phyloP scores from a whole-genome alignment of 2,888 invertebrate species.

The Globia sparganii region DNA sequence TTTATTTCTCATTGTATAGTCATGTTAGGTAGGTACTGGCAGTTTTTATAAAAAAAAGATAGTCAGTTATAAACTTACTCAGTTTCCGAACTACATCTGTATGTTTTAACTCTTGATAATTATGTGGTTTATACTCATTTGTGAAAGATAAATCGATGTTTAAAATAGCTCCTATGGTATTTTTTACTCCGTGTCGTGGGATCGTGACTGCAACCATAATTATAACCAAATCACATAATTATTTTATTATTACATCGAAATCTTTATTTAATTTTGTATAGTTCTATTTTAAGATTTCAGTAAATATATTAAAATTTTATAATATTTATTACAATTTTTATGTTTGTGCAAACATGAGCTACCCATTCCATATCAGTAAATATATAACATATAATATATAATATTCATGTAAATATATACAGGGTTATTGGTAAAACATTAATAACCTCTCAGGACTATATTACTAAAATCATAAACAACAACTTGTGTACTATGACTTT shows the following conservation, averaged over 20 bases:
- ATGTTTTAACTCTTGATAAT: slow-evolving; percentile 39
- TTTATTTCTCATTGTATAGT: not conserved
- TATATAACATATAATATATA: slow-evolving; percentile 17
- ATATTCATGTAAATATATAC: slow-evolving; percentile 5
- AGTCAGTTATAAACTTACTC: slow-evolving; percentile 21
- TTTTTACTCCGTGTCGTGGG: slow-evolving; percentile 36
- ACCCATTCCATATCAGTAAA: slow-evolving; percentile 64
- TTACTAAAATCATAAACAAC: not conserved
- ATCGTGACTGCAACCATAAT: slow-evolving; percentile 15
- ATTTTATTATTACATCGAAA: slow-evolving; percentile 25
- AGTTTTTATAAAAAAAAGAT: not conserved
- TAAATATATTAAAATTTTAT: slow-evolving; percentile 22
- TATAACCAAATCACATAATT: slow-evolving; percentile 34
- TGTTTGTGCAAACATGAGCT: not conserved
- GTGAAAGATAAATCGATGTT: slow-evolving; percentile 42
- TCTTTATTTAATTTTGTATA: slow-evolving; percentile 28
- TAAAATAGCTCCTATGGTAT: slow-evolving; percentile 28
- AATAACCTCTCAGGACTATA: not conserved
- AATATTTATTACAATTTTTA: slow-evolving; percentile 6
- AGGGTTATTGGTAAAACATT: not conserved
- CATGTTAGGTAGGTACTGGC: not conserved
- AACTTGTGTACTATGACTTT: not conserved
- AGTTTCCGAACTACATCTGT: slow-evolving; percentile 26
- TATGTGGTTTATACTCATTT: slow-evolving; percentile 53
- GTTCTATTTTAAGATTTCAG: slow-evolving; percentile 37